Evolutionary conservation across 2,797 vertebrate species (phyloP).

Genomic region (Silurus lanzhouensis): DNA sequence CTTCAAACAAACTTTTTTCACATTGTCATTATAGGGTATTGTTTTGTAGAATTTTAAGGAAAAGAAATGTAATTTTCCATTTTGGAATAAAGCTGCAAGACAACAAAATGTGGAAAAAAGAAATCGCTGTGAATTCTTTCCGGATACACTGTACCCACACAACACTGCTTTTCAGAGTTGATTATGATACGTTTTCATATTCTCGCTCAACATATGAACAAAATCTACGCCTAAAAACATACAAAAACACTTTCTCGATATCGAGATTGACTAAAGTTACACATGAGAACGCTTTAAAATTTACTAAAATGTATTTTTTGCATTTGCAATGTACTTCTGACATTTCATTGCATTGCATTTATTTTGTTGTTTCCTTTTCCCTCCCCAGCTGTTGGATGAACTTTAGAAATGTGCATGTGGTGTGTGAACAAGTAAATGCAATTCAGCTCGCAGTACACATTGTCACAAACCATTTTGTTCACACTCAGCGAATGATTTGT

Average conservation of each 20-base stretch:
- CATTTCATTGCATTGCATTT: neutral
- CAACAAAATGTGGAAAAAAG: too few relatives aligned
- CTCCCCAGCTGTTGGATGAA: neutral
- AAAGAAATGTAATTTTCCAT: too few relatives aligned
- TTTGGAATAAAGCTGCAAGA: too few relatives aligned
- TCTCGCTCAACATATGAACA: neutral
- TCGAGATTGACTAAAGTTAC: neutral
- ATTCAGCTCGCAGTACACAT: conserved; percentile 58
- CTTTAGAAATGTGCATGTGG: conserved; percentile 34
- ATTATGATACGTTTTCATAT: neutral
- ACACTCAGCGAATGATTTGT: conserved; percentile 64
- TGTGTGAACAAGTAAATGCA: conserved; percentile 60
- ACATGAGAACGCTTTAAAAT: neutral
- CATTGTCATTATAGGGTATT: too few relatives aligned
- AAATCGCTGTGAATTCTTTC: too few relatives aligned
- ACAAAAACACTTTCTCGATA: neutral
- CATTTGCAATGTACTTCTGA: neutral
- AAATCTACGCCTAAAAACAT: neutral
- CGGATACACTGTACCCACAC: too few relatives aligned
- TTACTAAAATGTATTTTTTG: conserved; percentile 10
- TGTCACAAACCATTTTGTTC: conserved; percentile 65
- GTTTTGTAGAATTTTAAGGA: too few relatives aligned
- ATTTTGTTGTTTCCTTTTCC: neutral
- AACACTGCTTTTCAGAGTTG: neutral
- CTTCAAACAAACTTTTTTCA: too few relatives aligned